phyloP scores from a whole-genome alignment of 1,140 invertebrate species.

The Drosophila sp. region DNA sequence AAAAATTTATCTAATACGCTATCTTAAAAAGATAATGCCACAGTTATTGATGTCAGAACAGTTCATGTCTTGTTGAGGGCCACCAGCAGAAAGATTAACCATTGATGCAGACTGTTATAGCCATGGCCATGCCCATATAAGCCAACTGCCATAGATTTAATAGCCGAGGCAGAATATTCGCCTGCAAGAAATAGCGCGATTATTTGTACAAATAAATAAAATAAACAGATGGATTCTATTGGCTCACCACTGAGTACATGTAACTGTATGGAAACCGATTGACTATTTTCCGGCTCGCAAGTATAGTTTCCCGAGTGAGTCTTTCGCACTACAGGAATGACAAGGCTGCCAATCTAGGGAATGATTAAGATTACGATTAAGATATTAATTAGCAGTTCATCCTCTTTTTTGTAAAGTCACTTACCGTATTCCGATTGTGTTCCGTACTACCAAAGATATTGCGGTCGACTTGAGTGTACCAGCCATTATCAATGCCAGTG shows the following conservation, averaged over 20 bases:
- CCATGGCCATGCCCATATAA: constrained; percentile 46
- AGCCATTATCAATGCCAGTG: constrained; percentile 40
- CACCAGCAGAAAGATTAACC: constrained; percentile 70
- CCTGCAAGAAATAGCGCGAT: constrained; percentile 47
- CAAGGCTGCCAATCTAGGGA: constrained; percentile 84
- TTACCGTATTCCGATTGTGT: constrained; percentile 67
- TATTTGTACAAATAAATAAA: background rate
- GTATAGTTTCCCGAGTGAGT: constrained; percentile 78
- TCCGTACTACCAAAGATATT: constrained; percentile 75
- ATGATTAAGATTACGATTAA: background rate
- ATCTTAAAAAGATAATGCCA: constrained; percentile 50
- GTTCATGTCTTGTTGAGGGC: constrained; percentile 71
- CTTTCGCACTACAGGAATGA: constrained; percentile 88
- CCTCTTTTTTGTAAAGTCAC: background rate
- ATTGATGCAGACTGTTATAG: constrained; percentile 63
- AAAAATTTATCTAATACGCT: constrained; percentile 55
- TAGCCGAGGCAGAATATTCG: constrained; percentile 83
- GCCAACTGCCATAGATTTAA: constrained; percentile 64
- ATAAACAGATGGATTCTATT: too few species aligned
- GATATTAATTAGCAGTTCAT: background rate
- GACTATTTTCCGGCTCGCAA: constrained; percentile 75
- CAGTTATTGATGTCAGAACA: background rate
- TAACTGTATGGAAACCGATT: constrained; percentile 67
- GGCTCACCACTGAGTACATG: constrained; percentile 78
- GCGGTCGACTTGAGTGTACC: constrained; percentile 75